These are phyloP conservation scores for Diabrotica virgifera DNA, from an alignment of 1,140 invertebrate species.

Conservation along the genomic window DNA sequence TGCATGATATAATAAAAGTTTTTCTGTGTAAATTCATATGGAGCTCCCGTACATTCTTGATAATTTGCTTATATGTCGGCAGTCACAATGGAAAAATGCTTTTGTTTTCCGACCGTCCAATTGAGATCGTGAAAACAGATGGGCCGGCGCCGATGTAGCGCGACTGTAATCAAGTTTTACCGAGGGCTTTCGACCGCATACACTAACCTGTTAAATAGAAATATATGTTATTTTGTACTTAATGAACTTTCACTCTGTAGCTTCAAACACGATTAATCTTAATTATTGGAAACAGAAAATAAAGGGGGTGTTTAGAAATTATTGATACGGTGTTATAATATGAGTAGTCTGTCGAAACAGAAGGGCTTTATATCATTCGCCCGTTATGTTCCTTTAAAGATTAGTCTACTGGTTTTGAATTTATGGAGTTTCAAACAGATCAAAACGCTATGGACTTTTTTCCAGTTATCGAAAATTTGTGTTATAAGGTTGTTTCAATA, in stretches of 20 bases:
- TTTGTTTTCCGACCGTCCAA: not conserved
- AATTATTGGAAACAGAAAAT: conserved; percentile 1
- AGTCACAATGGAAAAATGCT: not conserved
- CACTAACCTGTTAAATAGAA: conserved; percentile 1
- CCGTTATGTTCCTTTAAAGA: too few species aligned
- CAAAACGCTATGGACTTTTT: too few species aligned
- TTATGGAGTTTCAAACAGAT: too few species aligned
- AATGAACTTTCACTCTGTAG: conserved; percentile 2
- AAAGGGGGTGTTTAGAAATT: not conserved
- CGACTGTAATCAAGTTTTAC: not conserved
- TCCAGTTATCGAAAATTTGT: too few species aligned
- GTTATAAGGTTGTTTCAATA: too few species aligned
- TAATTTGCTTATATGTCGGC: not conserved
- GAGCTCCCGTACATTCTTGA: not conserved
- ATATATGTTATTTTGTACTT: not conserved
- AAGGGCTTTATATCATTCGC: too few species aligned
- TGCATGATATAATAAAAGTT: too few species aligned
- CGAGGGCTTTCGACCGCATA: not conserved
- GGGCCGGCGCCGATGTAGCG: not conserved
- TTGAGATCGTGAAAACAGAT: conserved; percentile 2
- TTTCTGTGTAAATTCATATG: not conserved
- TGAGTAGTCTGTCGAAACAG: too few species aligned
- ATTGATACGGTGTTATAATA: too few species aligned
- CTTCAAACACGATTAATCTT: not conserved
- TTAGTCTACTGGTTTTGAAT: too few species aligned